Evolutionary conservation across 2,888 invertebrate genomes (phyloP).

Genomic region (Tanytarsus gracilentus): DNA sequence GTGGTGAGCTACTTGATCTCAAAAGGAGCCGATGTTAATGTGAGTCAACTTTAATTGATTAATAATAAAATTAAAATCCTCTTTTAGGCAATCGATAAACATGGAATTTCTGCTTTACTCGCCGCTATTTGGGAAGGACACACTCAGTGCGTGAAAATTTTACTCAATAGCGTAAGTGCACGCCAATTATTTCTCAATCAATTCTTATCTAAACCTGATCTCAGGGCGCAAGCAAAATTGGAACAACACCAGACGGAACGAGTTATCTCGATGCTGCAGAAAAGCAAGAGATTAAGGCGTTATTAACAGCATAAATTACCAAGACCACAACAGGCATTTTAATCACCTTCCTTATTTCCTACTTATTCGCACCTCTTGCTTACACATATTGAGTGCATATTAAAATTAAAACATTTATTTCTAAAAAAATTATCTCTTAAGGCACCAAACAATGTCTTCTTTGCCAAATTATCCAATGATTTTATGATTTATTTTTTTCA

Average conservation of each 20-base stretch:
- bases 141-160: constrained; percentile 76
- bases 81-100: constrained; percentile 79
- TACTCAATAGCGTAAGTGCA: constrained; percentile 69
- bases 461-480: too few relatives aligned
- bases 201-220: constrained; percentile 34
- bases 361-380: too few relatives aligned
- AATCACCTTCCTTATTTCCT: not conserved
- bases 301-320: constrained; percentile 43
- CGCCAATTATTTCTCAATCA: constrained; percentile 18
- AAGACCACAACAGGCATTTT: not conserved
- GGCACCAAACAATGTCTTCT: too few relatives aligned
- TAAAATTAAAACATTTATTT: too few relatives aligned
- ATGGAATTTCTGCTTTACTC: constrained; percentile 86
- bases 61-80: not conserved
- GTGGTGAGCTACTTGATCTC: constrained; percentile 79
- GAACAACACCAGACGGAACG: constrained; percentile 78
- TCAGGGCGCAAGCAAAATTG: constrained; percentile 73
- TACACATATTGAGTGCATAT: too few relatives aligned
- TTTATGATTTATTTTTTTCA: too few relatives aligned
- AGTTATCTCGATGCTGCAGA: constrained; percentile 84
- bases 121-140: constrained; percentile 98
- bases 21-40: constrained; percentile 89
- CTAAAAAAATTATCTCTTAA: too few relatives aligned
- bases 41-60: constrained; percentile 45
- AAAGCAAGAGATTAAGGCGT: constrained; percentile 79